phyloP scores from a whole-genome alignment of 2,888 invertebrate genomes.

The Folsomia candida region DNA sequence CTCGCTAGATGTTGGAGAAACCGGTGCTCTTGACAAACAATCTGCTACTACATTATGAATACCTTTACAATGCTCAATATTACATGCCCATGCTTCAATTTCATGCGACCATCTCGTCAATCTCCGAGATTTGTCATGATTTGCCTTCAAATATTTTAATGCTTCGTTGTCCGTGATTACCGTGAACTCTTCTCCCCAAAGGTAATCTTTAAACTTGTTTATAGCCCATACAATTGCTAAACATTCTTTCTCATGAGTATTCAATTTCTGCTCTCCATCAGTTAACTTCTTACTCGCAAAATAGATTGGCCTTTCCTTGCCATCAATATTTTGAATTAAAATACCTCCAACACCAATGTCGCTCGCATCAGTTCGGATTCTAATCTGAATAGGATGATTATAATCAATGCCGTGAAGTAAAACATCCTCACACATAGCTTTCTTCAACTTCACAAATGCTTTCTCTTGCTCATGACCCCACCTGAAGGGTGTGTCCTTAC shows the following conservation, averaged over 20 bases:
- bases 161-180: slow-evolving; percentile 21
- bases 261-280: neutral
- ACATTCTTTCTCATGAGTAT: slow-evolving; percentile 20
- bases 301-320: slow-evolving; percentile 8
- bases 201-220: slow-evolving; percentile 16
- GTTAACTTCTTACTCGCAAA: slow-evolving; percentile 21
- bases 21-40: slow-evolving; percentile 19
- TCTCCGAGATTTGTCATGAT: slow-evolving; percentile 14
- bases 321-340: slow-evolving; percentile 17
- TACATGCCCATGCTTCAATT: slow-evolving; percentile 24
- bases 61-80: slow-evolving; percentile 21
- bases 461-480: slow-evolving; percentile 26
- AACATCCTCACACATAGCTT: slow-evolving; percentile 15
- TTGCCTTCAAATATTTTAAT: slow-evolving; percentile 14
- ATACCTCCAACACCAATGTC: slow-evolving; percentile 20
- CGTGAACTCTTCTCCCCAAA: slow-evolving; percentile 7
- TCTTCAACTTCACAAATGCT: slow-evolving; percentile 16
- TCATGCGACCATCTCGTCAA: slow-evolving; percentile 18
- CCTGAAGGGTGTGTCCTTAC: slow-evolving; percentile 24
- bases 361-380: slow-evolving; percentile 25
- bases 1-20: slow-evolving; percentile 1
- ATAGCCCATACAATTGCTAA: slow-evolving; percentile 11
- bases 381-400: slow-evolving; percentile 11
- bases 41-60: slow-evolving; percentile 27
- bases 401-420: slow-evolving; percentile 19